Percentiles rank a stretch among this genome's conserved stretches.
phyloP scores from a whole-genome alignment of 2,888 invertebrate genomes.

The Agrochola litura region DNA sequence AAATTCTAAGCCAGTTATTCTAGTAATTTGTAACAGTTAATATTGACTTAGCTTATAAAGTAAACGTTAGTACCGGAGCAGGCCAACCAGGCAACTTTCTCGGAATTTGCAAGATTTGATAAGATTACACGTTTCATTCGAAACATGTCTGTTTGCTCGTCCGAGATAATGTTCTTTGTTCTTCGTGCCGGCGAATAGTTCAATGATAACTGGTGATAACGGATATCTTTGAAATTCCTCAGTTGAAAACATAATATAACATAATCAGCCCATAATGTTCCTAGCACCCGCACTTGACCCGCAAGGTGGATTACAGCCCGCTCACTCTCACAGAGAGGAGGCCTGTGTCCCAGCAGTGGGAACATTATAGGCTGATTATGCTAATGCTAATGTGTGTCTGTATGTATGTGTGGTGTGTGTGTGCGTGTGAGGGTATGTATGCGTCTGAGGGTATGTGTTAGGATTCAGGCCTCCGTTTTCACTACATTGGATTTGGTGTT shows the following conservation, averaged over 20 bases:
- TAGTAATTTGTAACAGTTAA: conserved; percentile 47
- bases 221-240: conserved; percentile 44
- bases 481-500: too few relatives aligned
- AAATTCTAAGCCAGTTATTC: conserved; percentile 27
- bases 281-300: background rate
- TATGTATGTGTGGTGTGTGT: too few relatives aligned
- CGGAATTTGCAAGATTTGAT: conserved; percentile 62
- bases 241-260: background rate
- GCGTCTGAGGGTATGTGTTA: too few relatives aligned
- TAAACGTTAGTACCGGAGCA: conserved; percentile 35
- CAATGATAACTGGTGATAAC: conserved; percentile 50
- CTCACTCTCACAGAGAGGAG: background rate
- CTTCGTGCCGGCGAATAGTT: conserved; percentile 44
- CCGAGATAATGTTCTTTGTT: conserved; percentile 64
- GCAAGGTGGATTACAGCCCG: background rate
- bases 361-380: too few relatives aligned
- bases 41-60: conserved; percentile 48
- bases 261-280: background rate
- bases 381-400: too few relatives aligned
- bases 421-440: too few relatives aligned
- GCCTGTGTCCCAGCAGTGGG: background rate
- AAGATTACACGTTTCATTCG: conserved; percentile 57
- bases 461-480: too few relatives aligned
- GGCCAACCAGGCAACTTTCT: conserved; percentile 40
- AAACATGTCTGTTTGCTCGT: conserved; percentile 54